phyloP scores from a whole-genome alignment of 2,888 invertebrate genomes.

The Drosophila siamana region DNA sequence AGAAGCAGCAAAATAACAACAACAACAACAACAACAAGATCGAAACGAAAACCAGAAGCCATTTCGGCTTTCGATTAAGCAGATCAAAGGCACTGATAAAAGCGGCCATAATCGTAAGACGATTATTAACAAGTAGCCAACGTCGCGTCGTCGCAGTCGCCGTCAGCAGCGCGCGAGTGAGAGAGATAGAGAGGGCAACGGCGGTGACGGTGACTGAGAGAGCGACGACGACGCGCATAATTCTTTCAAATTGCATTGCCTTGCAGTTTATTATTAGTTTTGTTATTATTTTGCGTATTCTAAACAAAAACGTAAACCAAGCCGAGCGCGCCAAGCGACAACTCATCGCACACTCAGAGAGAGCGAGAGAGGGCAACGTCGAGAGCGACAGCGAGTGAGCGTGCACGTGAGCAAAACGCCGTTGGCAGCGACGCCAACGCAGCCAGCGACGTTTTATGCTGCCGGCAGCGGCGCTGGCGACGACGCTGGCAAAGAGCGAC shows the following conservation, averaged over 20 bases:
- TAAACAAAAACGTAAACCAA: slow-evolving; percentile 78
- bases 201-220: not conserved
- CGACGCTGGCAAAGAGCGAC: slow-evolving; percentile 40
- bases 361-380: slow-evolving; percentile 1
- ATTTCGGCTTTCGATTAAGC: slow-evolving; percentile 84
- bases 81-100: slow-evolving; percentile 78
- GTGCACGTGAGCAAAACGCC: slow-evolving; percentile 43
- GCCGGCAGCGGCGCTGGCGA: slow-evolving; percentile 6
- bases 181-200: slow-evolving; percentile 1
- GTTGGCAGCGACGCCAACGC: not conserved
- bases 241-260: slow-evolving; percentile 74
- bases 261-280: slow-evolving; percentile 82
- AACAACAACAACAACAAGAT: slow-evolving; percentile 24
- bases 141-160: slow-evolving; percentile 19
- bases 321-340: slow-evolving; percentile 17
- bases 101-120: slow-evolving; percentile 70
- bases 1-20: not conserved
- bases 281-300: slow-evolving; percentile 84
- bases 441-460: not conserved
- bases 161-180: not conserved
- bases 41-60: slow-evolving; percentile 82
- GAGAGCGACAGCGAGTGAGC: slow-evolving; percentile 20
- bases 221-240: slow-evolving; percentile 39
- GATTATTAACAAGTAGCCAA: slow-evolving; percentile 82
- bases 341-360: not conserved